Evolutionary conservation across 2,888 invertebrate species (phyloP).

Genomic region (Epinotia bilunana): DNA sequence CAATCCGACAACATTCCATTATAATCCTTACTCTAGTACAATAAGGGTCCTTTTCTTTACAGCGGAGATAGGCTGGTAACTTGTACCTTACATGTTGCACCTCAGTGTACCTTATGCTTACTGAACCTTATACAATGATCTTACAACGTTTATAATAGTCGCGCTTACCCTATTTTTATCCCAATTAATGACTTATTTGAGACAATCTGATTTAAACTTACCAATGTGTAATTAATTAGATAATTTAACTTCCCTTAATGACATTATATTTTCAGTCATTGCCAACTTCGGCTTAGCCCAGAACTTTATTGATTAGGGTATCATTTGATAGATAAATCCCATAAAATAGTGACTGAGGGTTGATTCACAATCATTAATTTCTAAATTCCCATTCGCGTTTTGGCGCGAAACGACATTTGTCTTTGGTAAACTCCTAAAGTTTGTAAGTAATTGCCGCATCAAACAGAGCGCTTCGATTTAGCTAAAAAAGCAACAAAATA

Average conservation of each 20-base stretch:
- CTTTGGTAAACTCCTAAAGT: no score
- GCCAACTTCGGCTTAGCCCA: background rate
- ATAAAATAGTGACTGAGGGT: background rate
- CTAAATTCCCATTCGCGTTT: no score
- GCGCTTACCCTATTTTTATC: background rate
- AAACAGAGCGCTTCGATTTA: no score
- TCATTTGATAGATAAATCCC: background rate
- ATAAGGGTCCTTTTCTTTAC: conserved; percentile 14
- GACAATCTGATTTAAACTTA: background rate
- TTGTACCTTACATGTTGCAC: conserved; percentile 27
- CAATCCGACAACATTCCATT: conserved; percentile 21
- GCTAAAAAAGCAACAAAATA: no score
- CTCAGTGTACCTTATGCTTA: conserved; percentile 24
- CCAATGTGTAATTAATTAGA: background rate
- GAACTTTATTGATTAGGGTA: background rate
- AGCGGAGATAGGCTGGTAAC: conserved; percentile 18
- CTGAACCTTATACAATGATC: background rate
- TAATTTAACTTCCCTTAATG: background rate
- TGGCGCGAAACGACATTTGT: no score
- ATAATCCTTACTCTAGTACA: background rate
- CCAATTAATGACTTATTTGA: background rate
- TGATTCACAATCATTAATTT: no score
- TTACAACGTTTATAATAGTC: background rate
- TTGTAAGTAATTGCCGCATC: no score
- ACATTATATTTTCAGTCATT: background rate